These are phyloP conservation scores for Cistogaster globosa DNA, from an alignment of 2,888 invertebrate species.

Conservation along the genomic window DNA sequence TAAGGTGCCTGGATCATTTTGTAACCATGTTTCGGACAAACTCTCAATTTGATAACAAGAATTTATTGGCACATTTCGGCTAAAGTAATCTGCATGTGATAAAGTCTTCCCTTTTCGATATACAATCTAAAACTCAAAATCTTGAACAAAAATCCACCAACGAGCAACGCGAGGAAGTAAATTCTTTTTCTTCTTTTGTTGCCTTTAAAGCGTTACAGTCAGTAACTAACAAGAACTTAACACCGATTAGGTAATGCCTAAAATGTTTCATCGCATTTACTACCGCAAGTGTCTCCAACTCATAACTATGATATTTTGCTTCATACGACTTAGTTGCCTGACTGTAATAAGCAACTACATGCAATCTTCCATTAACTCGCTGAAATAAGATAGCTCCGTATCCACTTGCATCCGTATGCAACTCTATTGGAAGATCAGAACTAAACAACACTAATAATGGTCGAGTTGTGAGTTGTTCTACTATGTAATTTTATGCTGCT, in stretches of 20 bases:
- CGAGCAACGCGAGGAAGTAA: background rate
- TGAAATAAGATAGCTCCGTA: conserved; percentile 1
- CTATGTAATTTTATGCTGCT: background rate
- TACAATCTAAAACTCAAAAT: conserved; percentile 25
- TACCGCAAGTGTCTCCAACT: background rate
- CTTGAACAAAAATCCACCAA: conserved; percentile 16
- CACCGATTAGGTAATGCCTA: background rate
- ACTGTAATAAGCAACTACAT: no score
- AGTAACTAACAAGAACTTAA: background rate
- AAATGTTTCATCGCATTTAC: conserved; percentile 4
- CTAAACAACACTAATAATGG: background rate
- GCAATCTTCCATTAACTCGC: no score
- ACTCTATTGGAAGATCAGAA: background rate
- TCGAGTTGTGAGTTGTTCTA: background rate
- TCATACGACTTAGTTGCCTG: background rate
- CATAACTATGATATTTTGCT: background rate
- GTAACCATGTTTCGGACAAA: no score
- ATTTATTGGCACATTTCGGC: no score
- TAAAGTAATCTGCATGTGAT: no score
- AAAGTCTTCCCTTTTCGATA: no score
- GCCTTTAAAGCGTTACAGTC: background rate
- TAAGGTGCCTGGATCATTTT: no score
- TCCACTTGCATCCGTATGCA: conserved; percentile 36
- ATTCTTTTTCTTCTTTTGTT: background rate
- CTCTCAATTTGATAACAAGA: no score